phyloP scores from a whole-genome alignment of 2,797 vertebrate species.

The Poecilia velifera region DNA sequence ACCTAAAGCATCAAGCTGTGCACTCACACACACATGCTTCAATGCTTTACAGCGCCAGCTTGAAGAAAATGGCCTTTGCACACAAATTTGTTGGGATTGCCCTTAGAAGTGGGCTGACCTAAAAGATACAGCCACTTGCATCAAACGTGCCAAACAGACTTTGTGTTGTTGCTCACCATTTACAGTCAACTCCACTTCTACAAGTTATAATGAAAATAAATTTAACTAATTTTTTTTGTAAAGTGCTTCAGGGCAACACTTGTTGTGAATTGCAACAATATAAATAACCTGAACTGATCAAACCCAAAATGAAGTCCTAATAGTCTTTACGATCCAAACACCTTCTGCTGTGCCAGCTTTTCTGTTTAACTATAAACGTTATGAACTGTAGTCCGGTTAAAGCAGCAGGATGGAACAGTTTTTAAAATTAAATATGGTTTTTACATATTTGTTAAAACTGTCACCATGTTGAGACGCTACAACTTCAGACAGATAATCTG shows the following conservation, averaged over 20 bases:
- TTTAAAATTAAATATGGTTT: too few relatives aligned
- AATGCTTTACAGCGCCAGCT: background rate
- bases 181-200: background rate
- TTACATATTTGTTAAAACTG: too few relatives aligned
- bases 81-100: background rate
- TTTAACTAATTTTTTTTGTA: too few relatives aligned
- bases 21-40: constrained; percentile 37
- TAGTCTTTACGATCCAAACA: background rate
- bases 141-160: background rate
- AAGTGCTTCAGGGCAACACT: too few relatives aligned
- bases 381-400: background rate
- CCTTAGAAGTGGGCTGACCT: background rate
- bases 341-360: background rate
- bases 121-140: background rate
- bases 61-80: background rate
- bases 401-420: too few relatives aligned
- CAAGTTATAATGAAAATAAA: background rate
- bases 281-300: background rate
- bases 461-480: too few relatives aligned
- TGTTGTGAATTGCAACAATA: too few relatives aligned
- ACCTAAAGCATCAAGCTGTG: constrained; percentile 37
- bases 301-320: background rate
- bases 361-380: background rate
- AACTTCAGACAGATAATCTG: too few relatives aligned
- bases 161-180: background rate